Conservation (phyloP, 2,113 vertebrate genomes). For the Micromys minutus region DNA sequence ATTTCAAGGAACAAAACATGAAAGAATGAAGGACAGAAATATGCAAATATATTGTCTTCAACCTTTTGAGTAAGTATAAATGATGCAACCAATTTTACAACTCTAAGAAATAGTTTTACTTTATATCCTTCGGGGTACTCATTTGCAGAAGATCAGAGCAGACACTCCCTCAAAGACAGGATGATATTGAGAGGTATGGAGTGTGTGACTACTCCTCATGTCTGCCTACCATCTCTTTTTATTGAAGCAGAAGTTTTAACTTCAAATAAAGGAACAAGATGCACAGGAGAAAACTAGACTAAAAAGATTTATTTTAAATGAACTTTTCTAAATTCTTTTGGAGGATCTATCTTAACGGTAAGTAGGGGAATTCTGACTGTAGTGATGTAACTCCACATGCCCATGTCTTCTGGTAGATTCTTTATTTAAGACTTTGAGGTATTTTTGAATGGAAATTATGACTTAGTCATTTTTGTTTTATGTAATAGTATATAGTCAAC, state of each 20-base stretch:
- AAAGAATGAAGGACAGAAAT: too few species aligned
- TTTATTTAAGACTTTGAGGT: neutral
- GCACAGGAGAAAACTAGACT: neutral
- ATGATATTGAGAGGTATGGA: neutral
- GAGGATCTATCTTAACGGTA: neutral
- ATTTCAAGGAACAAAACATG: neutral
- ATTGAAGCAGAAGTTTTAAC: neutral
- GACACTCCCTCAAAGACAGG: too few species aligned
- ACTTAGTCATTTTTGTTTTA: neutral
- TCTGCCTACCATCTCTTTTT: neutral
- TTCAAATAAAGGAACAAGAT: neutral
- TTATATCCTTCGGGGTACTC: neutral
- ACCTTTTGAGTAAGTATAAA: neutral
- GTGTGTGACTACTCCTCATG: neutral
- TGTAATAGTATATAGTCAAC: accelerated
- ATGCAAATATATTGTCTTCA: neutral
- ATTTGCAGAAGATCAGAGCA: neutral
- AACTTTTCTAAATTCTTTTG: neutral
- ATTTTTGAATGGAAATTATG: neutral
- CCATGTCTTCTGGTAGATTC: neutral
- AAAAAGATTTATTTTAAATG: neutral
- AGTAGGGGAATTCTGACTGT: neutral
- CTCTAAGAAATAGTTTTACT: neutral
- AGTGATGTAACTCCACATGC: neutral
- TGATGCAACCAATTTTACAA: neutral